Base-by-base conservation (phyloP, 35 echinoderm and acorn worm genomes). In the Lytechinus variegatus region DNA sequence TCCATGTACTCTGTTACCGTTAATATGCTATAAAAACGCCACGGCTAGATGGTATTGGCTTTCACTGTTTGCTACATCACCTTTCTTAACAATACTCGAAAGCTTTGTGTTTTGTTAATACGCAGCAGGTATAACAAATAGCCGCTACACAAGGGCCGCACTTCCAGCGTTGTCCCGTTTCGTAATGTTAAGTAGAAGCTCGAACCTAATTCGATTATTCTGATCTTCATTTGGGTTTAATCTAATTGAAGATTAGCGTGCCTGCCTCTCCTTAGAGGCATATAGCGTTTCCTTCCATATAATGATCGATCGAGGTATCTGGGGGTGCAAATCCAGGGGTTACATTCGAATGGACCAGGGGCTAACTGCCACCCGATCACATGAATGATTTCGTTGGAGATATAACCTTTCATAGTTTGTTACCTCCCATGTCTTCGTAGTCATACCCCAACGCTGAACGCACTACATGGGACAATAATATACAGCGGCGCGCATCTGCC, bases 191-290 rank as follows among this genome's bases (percentile, higher is more conserved):
- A 79, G 66, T 16, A 79, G 66, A 79, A 79, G 66, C 66, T 79
- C 66, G 66, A 79, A 79, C 66, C 24, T 79, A 79, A 79, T 79
- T 79, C 14, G 66, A 79, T 79, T 79, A 79, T 79, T 79, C 24
- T 79, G 66, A 79, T 79, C 66, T 79, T 79, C 66, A 79, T 79
- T 79, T 79, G 66, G 66, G n/a, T 79, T 79, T 79, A 79, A 79
- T 79, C 66, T 79, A 79, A 79, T 79, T 79, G 66, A 24, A 24
- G 66, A 79, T 79, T 79, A 79, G 66, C 66, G 66, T 79, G 66
- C 66, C 66, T 24, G 66, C n/a, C 66, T 79, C n/a, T 79, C 66
- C 66, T 79, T 24, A 19, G 21, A 79, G 66, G 66, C 5, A 79
- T 16, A 79, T 16, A 79, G 66, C 16, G 66, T 79, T 3, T n/a